Evolutionary conservation across 64 coral and sea anemone genomes (phyloP), one percentile per base, ranked within the genome.

Genomic region (Acropora tenuis): DNA sequence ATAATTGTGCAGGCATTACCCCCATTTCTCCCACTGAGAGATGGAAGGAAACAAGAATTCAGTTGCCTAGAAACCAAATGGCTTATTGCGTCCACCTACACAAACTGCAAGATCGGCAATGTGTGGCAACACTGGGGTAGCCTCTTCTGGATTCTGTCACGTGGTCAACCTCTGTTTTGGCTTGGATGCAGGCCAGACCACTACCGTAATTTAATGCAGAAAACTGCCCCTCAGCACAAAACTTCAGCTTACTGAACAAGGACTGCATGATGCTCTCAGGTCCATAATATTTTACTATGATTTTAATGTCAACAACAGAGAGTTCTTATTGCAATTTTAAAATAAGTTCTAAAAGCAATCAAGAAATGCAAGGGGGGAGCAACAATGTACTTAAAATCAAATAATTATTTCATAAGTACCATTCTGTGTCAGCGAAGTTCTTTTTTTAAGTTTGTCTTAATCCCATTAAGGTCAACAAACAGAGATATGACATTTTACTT

Each of bases 181-280:
- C 78, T n/a, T 80, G 78, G 48, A 87, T 74, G n/a, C 68, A 61
- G 3, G 84, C 84, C 42, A 87, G 43, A 10, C 84, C 66, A 72
- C 69, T 87, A 18, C 60, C 46, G 20, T 87, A 87, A 30, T 87
- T 87, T 8, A 87, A n/a, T 18, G 84, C 61, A 50, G 84, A 71
- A 13, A 87, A 68, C n/a, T 87, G 67, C 12, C 68, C 84, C 60
- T 46, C 63, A 50, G 84, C 84, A 48, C 84, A 66, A 74, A 49
- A 87, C 46, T 87, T 87, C 84, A 87, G 18, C 41, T 12, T 68
- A 20, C 84, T 87, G 47, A 87, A 87, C 12, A 87, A 47, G 19
- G 84, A 87, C 69, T 63, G 52, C 52, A 55, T 55, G 52, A 55
- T 55, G 52, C 52, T 55, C 52, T 55, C 30, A 30, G 30, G 30